A percentile compares a stretch with the other conserved stretches of the same genome.
Evolutionary conservation across 2,113 vertebrate species (phyloP).

Genomic region (Aegithalos caudatus): DNA sequence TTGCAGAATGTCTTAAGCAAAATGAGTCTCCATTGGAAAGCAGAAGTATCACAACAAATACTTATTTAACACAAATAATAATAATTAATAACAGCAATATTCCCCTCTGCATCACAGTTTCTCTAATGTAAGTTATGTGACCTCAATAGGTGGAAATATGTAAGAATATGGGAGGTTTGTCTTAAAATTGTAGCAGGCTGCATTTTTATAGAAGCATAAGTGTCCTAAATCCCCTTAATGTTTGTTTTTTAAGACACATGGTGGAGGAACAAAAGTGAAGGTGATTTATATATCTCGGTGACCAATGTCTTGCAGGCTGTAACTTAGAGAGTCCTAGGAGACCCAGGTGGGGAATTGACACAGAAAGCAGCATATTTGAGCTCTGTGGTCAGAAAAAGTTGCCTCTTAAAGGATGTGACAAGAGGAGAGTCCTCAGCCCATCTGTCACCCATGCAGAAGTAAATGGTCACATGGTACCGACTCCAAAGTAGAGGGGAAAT

Average conservation of each 20-base stretch:
- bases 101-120: neutral
- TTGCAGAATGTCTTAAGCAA: neutral
- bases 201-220: neutral
- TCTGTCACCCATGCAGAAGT: constrained; percentile 44
- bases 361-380: neutral
- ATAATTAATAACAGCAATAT: neutral
- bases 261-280: neutral
- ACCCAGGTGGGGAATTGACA: neutral
- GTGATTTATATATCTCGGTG: neutral
- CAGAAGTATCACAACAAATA: neutral
- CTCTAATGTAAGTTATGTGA: neutral
- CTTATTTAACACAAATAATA: neutral
- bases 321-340: neutral
- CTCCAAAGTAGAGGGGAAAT: neutral
- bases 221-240: neutral
- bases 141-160: neutral
- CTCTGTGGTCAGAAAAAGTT: neutral
- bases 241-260: neutral
- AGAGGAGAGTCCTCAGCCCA: neutral
- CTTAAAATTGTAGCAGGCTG: neutral
- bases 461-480: neutral
- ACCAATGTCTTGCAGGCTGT: neutral
- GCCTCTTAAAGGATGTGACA: neutral
- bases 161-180: neutral
- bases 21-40: neutral